phyloP scores from a whole-genome alignment of 2,888 invertebrate species.

The Zele albiditarsus region DNA sequence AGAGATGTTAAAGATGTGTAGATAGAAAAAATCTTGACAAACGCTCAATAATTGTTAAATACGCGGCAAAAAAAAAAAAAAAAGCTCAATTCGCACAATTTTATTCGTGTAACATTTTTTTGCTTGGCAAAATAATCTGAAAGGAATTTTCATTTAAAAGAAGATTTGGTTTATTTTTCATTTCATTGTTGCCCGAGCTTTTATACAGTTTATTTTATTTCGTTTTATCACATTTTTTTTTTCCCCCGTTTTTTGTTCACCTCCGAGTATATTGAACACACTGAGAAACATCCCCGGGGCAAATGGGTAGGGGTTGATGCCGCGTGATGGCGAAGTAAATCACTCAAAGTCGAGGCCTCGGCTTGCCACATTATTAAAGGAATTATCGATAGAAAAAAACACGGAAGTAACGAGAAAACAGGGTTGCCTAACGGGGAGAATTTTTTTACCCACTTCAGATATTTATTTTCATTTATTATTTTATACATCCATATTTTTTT shows the following conservation, averaged over 20 bases:
- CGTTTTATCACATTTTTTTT: background rate
- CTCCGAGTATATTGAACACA: background rate
- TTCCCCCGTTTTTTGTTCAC: background rate
- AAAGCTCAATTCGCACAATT: slow-evolving; percentile 22
- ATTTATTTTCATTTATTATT: background rate
- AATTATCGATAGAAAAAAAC: slow-evolving; percentile 1
- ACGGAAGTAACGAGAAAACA: background rate
- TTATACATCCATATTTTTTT: background rate
- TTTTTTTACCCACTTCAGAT: background rate
- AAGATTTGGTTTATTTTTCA: background rate
- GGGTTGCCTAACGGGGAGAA: background rate
- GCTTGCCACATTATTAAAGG: slow-evolving; percentile 16
- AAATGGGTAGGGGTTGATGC: background rate
- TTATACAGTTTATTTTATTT: background rate
- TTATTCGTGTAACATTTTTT: background rate
- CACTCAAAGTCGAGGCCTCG: slow-evolving; percentile 9
- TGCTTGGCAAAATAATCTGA: background rate
- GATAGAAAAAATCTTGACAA: slow-evolving; percentile 28
- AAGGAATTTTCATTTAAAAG: background rate
- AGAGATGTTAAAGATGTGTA: slow-evolving; percentile 30
- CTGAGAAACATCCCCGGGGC: background rate
- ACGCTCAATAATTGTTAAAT: slow-evolving; percentile 41
- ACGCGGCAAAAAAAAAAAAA: slow-evolving; percentile 6
- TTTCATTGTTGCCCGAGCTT: background rate
- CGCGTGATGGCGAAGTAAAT: slow-evolving; percentile 6